Evolutionary conservation across 2,888 invertebrate genomes (phyloP), one percentile per base, ranked within the genome.

Genomic region (Tetragonisca angustula): DNA sequence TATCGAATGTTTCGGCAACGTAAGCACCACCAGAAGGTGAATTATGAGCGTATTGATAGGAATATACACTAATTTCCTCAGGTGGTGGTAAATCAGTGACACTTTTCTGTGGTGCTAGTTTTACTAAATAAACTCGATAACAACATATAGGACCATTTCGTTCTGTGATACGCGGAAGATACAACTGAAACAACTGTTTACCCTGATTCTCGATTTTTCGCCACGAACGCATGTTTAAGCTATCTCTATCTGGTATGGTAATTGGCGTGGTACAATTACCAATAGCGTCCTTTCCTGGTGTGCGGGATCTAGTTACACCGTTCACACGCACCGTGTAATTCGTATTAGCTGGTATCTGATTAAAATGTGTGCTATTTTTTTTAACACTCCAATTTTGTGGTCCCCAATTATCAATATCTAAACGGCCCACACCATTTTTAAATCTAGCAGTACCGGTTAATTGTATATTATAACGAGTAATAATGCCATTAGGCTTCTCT

Each of bases 101-200:
- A 79, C 96, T 96, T 79, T 95, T 95, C 72, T 96, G 95, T 0
- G 96, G 95, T 56, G 96, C 95, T 89, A 98, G 95, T 69, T 97
- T 96, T 0, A 98, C 97, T 93, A 98, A 95, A 94, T 97, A 97
- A 64, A 98, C 96, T 88, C 98, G 96, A 93, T 97, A 98, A 91
- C 98, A 98, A 94, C 98, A 98, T 89, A 98, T 98, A 0, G 97
- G 97, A 0, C 98, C 98, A 91, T 98, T 98, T 76, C 98, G 95
- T 93, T 98, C 98, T 0, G 97, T 97, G 56, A 98, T 96, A 86
- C 97, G 95, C 0, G 97, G 97, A 88, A 98, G 94, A 87, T 96
- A 96, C 89, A 98, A 95, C 91, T 97, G 97, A 89, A 98, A 97
- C 90, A 97, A 95, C 94, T 97, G 97, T 89, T 96, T 96, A 36